Base-by-base conservation (phyloP, 2,113 vertebrate genomes). In the Caranx melampygus region DNA sequence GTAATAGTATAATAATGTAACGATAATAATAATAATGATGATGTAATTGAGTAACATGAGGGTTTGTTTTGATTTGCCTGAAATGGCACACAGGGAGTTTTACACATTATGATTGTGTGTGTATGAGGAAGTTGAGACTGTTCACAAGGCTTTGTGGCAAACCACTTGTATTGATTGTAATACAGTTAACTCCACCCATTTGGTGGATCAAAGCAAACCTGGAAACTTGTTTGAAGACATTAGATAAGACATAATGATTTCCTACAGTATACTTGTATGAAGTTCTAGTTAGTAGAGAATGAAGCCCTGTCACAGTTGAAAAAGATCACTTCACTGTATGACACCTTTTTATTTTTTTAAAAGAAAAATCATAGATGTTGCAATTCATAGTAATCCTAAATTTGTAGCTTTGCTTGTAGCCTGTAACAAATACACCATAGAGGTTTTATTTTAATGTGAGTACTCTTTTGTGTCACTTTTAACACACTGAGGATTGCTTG, bases 121-220 rank as follows among this genome's bases (percentile, higher is more conserved):
- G 37, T 37, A 8, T 37, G 37, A 37, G 20, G 34, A 54, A 2
- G 5, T 45, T 49, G 3, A 1, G 6, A 55, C 42, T 7, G 14
- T 59, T 54, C 57, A 18, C 33, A 35, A 12, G 21, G 6, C 51
- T 10, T 21, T 37, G 47, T 68, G 34, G 3, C 15, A 14, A 42
- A 16, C 12, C 5, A 15, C 34, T 40, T 31, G 9, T 13, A 4
- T 52, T 61, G 20, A 45, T 26, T 35, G 21, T n/a, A 21, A 11
- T 3, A 51, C 7, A 6, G 3, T 47, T 2, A 59, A 60, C 72
- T 61, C 66, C 44, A 65, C 35, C 59, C 15, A 20, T 34, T 26
- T 75, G 65, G 61, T 40, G 64, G 31, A 33, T 57, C 13, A 26
- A 4, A 77, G 35, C 44, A 60, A 71, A 70, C 16, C 40, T 57